These are phyloP conservation scores for Ascidia mentula DNA, from an alignment of 23 tunicate genomes.

Conservation along the genomic window DNA sequence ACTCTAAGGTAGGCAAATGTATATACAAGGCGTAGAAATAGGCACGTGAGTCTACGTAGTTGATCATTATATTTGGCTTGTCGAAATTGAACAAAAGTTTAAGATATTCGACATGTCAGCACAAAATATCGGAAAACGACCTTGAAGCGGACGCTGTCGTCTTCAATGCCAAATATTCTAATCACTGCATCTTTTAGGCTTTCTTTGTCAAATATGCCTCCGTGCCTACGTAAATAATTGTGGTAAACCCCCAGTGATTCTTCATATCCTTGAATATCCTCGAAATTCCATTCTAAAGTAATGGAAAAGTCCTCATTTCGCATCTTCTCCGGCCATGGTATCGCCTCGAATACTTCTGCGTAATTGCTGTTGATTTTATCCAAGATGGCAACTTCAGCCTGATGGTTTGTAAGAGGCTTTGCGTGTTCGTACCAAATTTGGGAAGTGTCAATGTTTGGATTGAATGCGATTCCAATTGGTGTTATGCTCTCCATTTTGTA, in stretches of 20 bases:
- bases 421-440: background rate
- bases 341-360: slow-evolving; percentile 5
- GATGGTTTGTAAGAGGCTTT: background rate
- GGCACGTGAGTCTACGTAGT: too few species aligned
- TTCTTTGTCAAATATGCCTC: background rate
- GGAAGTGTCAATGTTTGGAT: background rate
- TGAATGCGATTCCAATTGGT: background rate
- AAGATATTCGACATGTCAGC: too few species aligned
- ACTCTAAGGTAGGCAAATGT: too few species aligned
- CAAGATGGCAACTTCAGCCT: background rate
- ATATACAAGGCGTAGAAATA: too few species aligned
- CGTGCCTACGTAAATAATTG: background rate
- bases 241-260: background rate
- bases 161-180: background rate
- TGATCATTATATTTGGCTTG: too few species aligned
- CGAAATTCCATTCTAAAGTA: background rate
- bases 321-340: slow-evolving; percentile 14
- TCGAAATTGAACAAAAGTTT: too few species aligned
- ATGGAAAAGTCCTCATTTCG: slow-evolving; percentile 14
- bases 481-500: slow-evolving; percentile 14
- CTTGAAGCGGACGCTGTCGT: background rate
- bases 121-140: background rate
- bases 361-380: background rate
- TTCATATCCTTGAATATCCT: slow-evolving; percentile 11
- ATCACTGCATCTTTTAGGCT: background rate